Evolutionary conservation across 2,888 invertebrate species (phyloP), one percentile per base, ranked within the genome.

Genomic region (Druceiella hillmani): DNA sequence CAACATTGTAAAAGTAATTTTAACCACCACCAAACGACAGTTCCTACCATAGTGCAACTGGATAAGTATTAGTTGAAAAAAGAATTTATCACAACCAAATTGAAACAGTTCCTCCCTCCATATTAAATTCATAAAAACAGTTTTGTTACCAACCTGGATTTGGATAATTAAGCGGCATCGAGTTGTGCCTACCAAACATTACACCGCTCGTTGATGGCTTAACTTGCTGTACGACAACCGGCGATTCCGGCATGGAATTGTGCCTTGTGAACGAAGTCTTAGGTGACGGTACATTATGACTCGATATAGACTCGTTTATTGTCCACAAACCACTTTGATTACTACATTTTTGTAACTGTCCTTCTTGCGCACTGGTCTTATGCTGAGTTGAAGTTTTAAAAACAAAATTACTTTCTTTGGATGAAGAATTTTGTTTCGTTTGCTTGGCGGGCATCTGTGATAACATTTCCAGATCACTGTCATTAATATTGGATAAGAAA

Each of bases 161-260:
- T 35, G 50, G 47, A 20, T 54, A 54, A 50, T 61, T 57, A 27
- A 59, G 59, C 17, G 72, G 72, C 70, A 72, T 70, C 33, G 71
- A 64, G 47, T 53, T 71, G 44, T 66, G 62, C 47, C 71, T 52
- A 10, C 64, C 64, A 52, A 72, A 65, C 10, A 55, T 57, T 56
- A 59, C 63, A 6, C 64, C 64, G 55, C 65, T 69, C 9, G 62
- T 65, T 3, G 67, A 66, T 26, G 67, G 64, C 43, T 57, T 62
- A 41, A 57, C 59, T 7, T 43, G 20, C 38, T 57, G 52, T 2
- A 45, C 47, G 3, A 61, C 38, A 11, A 60, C 56, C 5, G 71
- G 70, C 13, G 71, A 70, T 40, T 60, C 67, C 0, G 72, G 72
- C 72, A 72, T 71, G 1, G 71, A 69, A 44, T 52, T 69, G 41